Conservation (phyloP, 2,113 vertebrate genomes). For the Chauna torquata region DNA sequence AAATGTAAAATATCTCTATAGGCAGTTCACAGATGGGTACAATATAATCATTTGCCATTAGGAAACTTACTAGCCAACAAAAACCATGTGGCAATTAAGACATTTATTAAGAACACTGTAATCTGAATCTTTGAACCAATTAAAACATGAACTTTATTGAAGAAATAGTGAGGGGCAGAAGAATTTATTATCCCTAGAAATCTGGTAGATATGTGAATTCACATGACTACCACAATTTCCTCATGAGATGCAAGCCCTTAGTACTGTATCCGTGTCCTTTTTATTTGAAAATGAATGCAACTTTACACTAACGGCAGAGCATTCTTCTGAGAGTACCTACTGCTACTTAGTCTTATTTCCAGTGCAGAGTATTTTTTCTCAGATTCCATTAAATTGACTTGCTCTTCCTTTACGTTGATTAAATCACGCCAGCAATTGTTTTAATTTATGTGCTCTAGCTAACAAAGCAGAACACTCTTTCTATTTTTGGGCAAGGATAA, state of each 20-base stretch:
- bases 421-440: slow-evolving; percentile 1
- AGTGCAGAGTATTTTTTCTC: background rate
- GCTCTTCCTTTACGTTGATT: background rate
- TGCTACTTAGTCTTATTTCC: background rate
- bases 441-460: slow-evolving; percentile 13
- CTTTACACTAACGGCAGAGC: background rate
- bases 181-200: background rate
- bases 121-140: background rate
- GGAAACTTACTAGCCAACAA: background rate
- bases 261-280: background rate
- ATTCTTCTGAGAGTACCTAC: background rate
- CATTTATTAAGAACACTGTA: background rate
- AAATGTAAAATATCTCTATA: background rate
- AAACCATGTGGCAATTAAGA: rapidly evolving
- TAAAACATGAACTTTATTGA: background rate
- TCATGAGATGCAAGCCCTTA: background rate
- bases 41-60: background rate
- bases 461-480: slow-evolving; percentile 24
- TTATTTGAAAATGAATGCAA: background rate
- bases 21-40: background rate
- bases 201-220: background rate
- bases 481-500: slow-evolving; percentile 18
- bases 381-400: background rate
- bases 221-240: background rate
- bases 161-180: background rate